Percentiles rank a stretch among this genome's conserved stretches.
phyloP scores from a whole-genome alignment of 2,888 invertebrate species.

The Coremacera marginata region DNA sequence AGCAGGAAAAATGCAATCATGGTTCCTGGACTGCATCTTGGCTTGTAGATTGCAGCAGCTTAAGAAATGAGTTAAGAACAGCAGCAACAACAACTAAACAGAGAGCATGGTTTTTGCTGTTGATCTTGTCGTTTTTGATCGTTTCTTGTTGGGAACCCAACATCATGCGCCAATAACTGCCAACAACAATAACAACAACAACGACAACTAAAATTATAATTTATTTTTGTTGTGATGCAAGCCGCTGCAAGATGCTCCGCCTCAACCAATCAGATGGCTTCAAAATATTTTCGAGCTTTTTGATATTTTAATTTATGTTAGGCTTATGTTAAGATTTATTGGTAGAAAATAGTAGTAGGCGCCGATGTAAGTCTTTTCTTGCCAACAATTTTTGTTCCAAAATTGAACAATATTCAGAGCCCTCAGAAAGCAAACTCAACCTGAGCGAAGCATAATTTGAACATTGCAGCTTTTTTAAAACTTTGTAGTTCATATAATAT shows the following conservation, averaged over 20 bases:
- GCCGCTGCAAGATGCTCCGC: conserved; percentile 37
- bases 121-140: neutral
- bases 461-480: too few relatives aligned
- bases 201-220: conserved; percentile 48
- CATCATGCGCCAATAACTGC: conserved; percentile 29
- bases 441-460: too few relatives aligned
- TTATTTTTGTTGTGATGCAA: conserved; percentile 48
- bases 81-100: neutral
- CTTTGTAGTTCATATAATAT: too few relatives aligned
- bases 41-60: conserved; percentile 19
- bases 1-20: conserved; percentile 17
- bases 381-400: too few relatives aligned
- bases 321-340: too few relatives aligned
- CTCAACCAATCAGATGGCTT: conserved; percentile 16
- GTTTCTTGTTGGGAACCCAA: neutral
- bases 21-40: conserved; percentile 30
- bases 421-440: too few relatives aligned
- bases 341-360: too few relatives aligned
- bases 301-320: too few relatives aligned
- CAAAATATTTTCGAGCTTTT: neutral
- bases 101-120: neutral
- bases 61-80: conserved; percentile 32
- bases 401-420: too few relatives aligned
- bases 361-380: too few relatives aligned
- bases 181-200: conserved; percentile 37